Percentiles rank a stretch among this genome's conserved stretches.
Evolutionary conservation across 1,140 invertebrate genomes (phyloP).

Genomic region (Drosophila sturtevanti): DNA sequence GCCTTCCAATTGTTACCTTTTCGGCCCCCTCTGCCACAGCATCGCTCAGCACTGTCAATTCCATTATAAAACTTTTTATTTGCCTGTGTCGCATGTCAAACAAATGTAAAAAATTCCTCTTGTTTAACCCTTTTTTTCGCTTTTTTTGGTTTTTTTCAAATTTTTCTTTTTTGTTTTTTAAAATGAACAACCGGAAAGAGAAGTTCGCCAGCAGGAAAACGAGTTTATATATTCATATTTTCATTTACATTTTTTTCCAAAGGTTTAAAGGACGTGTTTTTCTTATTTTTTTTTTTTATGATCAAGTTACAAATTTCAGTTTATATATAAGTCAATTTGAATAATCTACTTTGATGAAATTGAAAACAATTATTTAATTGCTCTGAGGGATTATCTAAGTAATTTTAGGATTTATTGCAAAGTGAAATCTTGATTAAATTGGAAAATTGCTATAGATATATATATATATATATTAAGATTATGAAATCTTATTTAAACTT

Average conservation of each 20-base stretch:
- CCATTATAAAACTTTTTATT: slow-evolving; percentile 35
- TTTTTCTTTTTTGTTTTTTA: slow-evolving; percentile 20
- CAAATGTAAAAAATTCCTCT: slow-evolving; percentile 26
- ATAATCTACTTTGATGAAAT: too few relatives aligned
- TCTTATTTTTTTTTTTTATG: neutral
- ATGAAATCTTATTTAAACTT: too few relatives aligned
- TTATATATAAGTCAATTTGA: too few relatives aligned
- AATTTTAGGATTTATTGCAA: too few relatives aligned
- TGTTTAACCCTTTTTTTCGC: slow-evolving; percentile 17
- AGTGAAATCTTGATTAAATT: too few relatives aligned
- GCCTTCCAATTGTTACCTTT: neutral
- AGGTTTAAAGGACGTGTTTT: neutral
- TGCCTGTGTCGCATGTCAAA: slow-evolving; percentile 15
- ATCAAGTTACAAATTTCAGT: too few relatives aligned
- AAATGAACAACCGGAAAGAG: slow-evolving; percentile 12
- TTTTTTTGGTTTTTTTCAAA: too few relatives aligned
- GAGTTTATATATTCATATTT: slow-evolving; percentile 2
- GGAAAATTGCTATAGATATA: too few relatives aligned
- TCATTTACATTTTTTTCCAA: neutral
- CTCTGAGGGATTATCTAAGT: too few relatives aligned
- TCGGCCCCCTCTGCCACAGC: neutral
- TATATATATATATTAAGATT: too few relatives aligned
- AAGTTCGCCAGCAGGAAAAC: neutral
- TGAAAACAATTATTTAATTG: too few relatives aligned
- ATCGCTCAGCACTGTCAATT: slow-evolving; percentile 10